Base-by-base conservation (phyloP, 64 coral and sea anemone species). In the Porites australiensis region DNA sequence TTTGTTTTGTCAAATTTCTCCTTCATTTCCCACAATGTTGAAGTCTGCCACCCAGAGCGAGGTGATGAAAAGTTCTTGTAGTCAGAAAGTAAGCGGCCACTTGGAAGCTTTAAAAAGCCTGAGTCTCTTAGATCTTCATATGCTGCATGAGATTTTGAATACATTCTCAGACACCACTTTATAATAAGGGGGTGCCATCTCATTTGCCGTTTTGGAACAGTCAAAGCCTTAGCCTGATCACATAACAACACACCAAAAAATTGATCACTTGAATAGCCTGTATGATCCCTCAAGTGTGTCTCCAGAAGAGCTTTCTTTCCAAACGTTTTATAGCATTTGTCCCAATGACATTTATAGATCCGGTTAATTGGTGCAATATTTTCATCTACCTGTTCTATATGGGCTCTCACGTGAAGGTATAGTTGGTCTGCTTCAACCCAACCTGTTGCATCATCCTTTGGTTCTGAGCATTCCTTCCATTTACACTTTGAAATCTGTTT, bases 201-300 rank as follows among this genome's bases (percentile, higher is more conserved):
- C 89, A 91, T 95, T 68, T 95, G 94, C 37, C 59, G 86, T 10
- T 72, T 10, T 43, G 80, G 48, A 14, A 65, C 83, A 8, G 81
- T 95, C 5, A 95, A 44, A 19, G 89, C 83, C 59, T 95, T 91
- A 6, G 82, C 65, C 47, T 91, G 88, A 44, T 91, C 89, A 46
- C 46, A 72, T 14, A 91, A 52, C 4, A 95, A 53, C 2, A 91
- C n/a, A 73, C 92, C 89, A 48, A 95, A 23, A 19, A 95, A 91
- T 19, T 77, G 44, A 64, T 92, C 78, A 8, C 84, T 79, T 5
- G 74, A 47, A 87, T 61, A 51, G 16, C 89, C 89, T 54, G 89
- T 89, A 54, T 96, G 94, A 21, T 92, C 89, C 47, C 89, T 82
- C 2, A 96, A 53, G 11, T 96, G 89, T n/a, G 88, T 96, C 48